Percentiles rank a stretch among this genome's conserved stretches.
phyloP scores from a whole-genome alignment of 1,140 invertebrate species.

The Dreissena rostriformis region DNA sequence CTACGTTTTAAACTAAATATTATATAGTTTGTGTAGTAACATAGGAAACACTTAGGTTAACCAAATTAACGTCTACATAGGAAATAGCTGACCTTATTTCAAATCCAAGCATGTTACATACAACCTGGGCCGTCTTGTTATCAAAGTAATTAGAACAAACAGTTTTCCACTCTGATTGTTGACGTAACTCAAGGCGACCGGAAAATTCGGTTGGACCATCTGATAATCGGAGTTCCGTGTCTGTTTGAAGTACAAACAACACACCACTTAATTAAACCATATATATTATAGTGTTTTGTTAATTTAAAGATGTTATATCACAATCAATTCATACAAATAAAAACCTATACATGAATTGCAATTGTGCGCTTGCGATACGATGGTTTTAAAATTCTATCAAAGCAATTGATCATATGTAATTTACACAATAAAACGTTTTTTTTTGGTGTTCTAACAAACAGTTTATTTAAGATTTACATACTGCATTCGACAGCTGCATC shows the following conservation, averaged over 20 bases:
- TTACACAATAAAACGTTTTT: no score
- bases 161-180: background rate
- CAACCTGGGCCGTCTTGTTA: background rate
- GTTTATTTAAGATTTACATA: background rate
- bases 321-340: no score
- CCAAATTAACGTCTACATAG: background rate
- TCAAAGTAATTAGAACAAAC: slow-evolving; percentile 5
- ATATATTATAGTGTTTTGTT: no score
- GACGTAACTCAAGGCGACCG: slow-evolving; percentile 17
- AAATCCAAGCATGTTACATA: slow-evolving; percentile 31
- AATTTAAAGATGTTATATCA: no score
- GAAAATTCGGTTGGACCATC: slow-evolving; percentile 20
- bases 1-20: no score
- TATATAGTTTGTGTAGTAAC: no score
- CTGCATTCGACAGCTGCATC: background rate
- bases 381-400: background rate
- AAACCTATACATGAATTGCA: no score
- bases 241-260: background rate
- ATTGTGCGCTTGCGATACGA: background rate
- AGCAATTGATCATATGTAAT: background rate
- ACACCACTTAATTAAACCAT: no score
- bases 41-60: background rate
- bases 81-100: slow-evolving; percentile 7
- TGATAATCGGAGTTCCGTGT: slow-evolving; percentile 13
- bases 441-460: no score